These are phyloP conservation scores for Cheirogaleus medius DNA, from an alignment of 2,113 vertebrate genomes.

Conservation along the genomic window DNA sequence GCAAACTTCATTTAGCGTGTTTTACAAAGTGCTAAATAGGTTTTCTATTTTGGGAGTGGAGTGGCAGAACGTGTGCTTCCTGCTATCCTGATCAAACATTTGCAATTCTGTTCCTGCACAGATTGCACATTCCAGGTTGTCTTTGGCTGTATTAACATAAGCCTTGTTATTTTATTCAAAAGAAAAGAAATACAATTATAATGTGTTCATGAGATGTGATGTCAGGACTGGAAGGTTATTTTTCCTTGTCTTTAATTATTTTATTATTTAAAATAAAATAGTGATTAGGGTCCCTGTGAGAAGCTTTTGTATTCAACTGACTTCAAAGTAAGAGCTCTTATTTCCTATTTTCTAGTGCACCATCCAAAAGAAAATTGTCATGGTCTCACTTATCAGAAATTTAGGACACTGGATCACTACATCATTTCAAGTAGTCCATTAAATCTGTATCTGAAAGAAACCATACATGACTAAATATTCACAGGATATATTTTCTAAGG, in stretches of 20 bases:
- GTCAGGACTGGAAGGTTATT: neutral
- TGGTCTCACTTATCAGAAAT: neutral
- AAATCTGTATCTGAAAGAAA: neutral
- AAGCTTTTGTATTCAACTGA: slow-evolving; percentile 28
- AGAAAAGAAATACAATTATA: neutral
- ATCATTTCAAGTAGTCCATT: neutral
- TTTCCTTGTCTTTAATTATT: slow-evolving; percentile 56
- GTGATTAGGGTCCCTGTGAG: neutral
- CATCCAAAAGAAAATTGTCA: neutral
- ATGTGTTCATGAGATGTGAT: neutral
- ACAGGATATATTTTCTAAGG: slow-evolving; percentile 2
- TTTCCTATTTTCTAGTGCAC: slow-evolving; percentile 31
- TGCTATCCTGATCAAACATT: slow-evolving; percentile 70
- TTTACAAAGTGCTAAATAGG: slow-evolving; percentile 85
- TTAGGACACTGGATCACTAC: neutral
- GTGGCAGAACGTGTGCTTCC: slow-evolving; percentile 61
- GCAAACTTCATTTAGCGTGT: slow-evolving; percentile 83
- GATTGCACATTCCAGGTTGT: slow-evolving; percentile 36
- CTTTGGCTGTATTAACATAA: slow-evolving; percentile 55
- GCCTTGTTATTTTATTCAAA: slow-evolving; percentile 64
- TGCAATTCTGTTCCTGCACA: slow-evolving; percentile 17
- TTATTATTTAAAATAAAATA: slow-evolving; percentile 62
- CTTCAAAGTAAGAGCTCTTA: slow-evolving; percentile 51
- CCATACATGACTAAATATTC: slow-evolving; percentile 32
- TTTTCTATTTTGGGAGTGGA: slow-evolving; percentile 79